Base-by-base conservation (phyloP, 2,113 vertebrate genomes). In the Thunnus maccoyii region DNA sequence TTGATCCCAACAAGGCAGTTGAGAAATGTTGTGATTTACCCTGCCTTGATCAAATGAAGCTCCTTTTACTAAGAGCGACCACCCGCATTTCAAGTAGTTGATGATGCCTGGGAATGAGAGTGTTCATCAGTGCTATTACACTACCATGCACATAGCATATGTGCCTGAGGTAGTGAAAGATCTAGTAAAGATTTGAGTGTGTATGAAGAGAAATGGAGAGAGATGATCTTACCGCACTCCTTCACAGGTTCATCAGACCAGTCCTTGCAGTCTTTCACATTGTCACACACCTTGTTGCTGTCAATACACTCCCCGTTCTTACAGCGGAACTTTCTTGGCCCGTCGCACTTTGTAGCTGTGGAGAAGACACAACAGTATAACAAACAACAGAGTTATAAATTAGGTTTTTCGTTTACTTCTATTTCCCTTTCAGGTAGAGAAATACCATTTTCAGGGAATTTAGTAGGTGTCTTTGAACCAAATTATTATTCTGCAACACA, bases 181-280 rank as follows among this genome's bases (percentile, higher is more conserved):
- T 1, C 46, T 72, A 67, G 73, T 66, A 62, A 54, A 64, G 3
- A 1, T 51, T 5, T 78, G 32, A 0, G 13, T 48, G 4, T 65
- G 51, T 4, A 18, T 66, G 27, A 20, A 30, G 58, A 74, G 57
- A 27, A 18, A 20, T 2, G 36, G 10, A 51, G 48, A 52, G 22
- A 69, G 2, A 27, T 27, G 1, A 89, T 93, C 96, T 95, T 95
- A 99, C 98, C 97, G 80, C 98, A 99, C 91, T 98, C 97, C 93
- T 97, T 98, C 90, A 95, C 91, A 71, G 97, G 98, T 86, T 99
- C 98, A 83, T 99, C 98, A 27, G 98, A 99, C 97, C 97, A 97
- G 93, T 99, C 98, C 86, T 95, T 96, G 95, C 98, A 99, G 96
- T 99, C 98, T 87, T 94, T 97, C 74, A 96, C 95, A 47, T 94